phyloP scores from a whole-genome alignment of 2,797 vertebrate genomes.

The Gila robusta region DNA sequence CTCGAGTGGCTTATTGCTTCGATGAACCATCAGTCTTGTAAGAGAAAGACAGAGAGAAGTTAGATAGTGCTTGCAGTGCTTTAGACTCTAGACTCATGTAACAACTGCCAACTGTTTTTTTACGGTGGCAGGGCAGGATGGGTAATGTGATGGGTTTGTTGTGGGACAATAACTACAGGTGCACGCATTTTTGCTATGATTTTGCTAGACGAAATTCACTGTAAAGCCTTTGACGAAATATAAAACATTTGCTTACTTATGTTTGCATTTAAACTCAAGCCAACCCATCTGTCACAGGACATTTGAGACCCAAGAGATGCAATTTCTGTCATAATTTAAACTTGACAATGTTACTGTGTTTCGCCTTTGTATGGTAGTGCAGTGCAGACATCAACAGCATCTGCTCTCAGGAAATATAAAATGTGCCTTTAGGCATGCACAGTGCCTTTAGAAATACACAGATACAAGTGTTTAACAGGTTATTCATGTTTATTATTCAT shows the following conservation, averaged over 20 bases:
- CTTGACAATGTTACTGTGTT: not conserved
- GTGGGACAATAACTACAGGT: not conserved
- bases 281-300: not conserved
- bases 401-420: not conserved
- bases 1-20: not conserved
- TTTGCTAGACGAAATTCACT: not conserved
- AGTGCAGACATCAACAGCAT: not conserved
- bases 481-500: conserved; percentile 7
- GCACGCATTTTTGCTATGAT: not conserved
- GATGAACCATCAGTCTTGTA: not conserved
- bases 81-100: not conserved
- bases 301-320: not conserved
- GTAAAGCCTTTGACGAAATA: not conserved
- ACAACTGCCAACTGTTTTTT: not conserved
- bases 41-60: not conserved
- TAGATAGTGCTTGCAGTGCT: not conserved
- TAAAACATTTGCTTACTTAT: not conserved
- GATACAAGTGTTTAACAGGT: conserved; percentile 9
- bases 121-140: not conserved
- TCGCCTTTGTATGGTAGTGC: not conserved
- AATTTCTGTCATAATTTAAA: not conserved
- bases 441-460: not conserved
- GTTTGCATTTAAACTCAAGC: not conserved
- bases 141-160: not conserved
- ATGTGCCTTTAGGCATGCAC: not conserved